A percentile compares a stretch with the other conserved stretches of the same genome.
Conservation (phyloP, 1,140 invertebrate genomes). For the Halictus rubicundus region DNA sequence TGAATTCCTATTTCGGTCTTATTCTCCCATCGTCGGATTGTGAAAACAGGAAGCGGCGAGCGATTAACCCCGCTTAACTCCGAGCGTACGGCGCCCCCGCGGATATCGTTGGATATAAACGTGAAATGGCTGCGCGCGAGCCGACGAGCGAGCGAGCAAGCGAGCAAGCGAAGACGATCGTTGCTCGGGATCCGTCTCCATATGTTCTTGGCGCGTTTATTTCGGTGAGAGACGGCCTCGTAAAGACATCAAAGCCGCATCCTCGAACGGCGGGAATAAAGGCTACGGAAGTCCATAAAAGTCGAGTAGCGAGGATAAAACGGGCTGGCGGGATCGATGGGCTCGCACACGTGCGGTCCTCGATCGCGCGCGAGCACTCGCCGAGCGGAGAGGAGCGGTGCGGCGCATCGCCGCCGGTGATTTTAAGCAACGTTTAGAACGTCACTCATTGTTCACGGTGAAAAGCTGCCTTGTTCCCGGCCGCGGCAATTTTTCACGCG, state of each 20-base stretch:
- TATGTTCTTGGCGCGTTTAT: constrained; percentile 29
- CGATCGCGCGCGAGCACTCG: background rate
- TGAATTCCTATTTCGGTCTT: background rate
- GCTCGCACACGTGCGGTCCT: background rate
- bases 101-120: constrained; percentile 8
- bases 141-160: too few species aligned
- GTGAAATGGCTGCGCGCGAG: background rate
- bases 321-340: constrained; percentile 9
- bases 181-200: background rate
- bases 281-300: constrained; percentile 47
- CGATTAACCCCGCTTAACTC: background rate
- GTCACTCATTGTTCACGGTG: constrained; percentile 3
- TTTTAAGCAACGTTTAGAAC: constrained; percentile 26
- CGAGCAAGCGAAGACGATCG: background rate
- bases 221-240: constrained; percentile 37
- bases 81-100: background rate
- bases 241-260: constrained; percentile 46
- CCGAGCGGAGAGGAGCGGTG: too few species aligned
- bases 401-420: background rate
- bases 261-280: constrained; percentile 35
- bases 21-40: background rate
- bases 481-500: constrained; percentile 8
- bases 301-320: constrained; percentile 1
- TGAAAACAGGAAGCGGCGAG: background rate
- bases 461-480: background rate